Percentiles rank a stretch among this genome's conserved stretches.
Conservation (phyloP, 2,888 invertebrate genomes). For the Cinara cedri region DNA sequence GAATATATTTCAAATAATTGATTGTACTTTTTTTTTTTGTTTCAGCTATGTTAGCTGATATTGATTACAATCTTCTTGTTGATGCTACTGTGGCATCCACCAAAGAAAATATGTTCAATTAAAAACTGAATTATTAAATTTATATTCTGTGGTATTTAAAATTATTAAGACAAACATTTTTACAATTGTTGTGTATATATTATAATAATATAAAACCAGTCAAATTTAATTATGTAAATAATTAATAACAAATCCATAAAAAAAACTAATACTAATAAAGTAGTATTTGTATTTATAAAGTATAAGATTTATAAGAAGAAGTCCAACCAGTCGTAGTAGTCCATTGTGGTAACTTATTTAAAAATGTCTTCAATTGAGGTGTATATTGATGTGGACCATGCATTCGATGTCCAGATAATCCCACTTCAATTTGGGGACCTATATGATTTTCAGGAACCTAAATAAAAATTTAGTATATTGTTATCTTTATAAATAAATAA, state of each 20-base stretch:
- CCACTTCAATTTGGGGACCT: slow-evolving; percentile 67
- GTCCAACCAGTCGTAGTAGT: slow-evolving; percentile 74
- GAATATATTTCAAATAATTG: not conserved
- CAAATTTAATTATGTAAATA: slow-evolving; percentile 25
- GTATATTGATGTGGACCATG: slow-evolving; percentile 67
- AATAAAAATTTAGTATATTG: too few species aligned
- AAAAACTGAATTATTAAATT: slow-evolving; percentile 1
- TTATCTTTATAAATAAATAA: too few species aligned
- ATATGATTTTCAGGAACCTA: slow-evolving; percentile 63
- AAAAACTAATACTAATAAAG: not conserved
- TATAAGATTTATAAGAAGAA: slow-evolving; percentile 72
- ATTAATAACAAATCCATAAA: slow-evolving; percentile 18
- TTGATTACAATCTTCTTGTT: slow-evolving; percentile 84
- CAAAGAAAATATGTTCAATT: slow-evolving; percentile 63
- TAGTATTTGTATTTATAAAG: slow-evolving; percentile 63
- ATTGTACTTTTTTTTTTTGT: slow-evolving; percentile 58
- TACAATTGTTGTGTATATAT: slow-evolving; percentile 14
- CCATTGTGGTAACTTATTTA: slow-evolving; percentile 71
- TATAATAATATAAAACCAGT: slow-evolving; percentile 33
- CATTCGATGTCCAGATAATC: slow-evolving; percentile 70
- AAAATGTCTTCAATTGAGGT: slow-evolving; percentile 66
- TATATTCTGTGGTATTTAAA: slow-evolving; percentile 1
- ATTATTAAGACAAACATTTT: slow-evolving; percentile 18
- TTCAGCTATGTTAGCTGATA: slow-evolving; percentile 78
- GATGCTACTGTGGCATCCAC: slow-evolving; percentile 78